Base-by-base conservation (phyloP, 2,113 vertebrate genomes). In the Toxotes chatareus region DNA sequence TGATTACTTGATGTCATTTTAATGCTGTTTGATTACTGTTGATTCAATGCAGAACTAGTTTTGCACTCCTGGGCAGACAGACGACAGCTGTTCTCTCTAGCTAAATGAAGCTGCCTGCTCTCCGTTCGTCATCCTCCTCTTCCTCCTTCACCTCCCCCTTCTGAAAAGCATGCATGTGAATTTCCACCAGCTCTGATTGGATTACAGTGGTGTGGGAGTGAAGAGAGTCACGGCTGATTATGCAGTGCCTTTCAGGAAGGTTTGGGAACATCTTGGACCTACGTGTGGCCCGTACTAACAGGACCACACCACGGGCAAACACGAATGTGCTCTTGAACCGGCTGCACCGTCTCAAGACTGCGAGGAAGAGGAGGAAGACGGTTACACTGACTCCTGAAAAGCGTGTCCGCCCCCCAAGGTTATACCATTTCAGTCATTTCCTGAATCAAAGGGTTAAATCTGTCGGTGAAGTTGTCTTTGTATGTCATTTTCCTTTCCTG, bases 1-100 rank as follows among this genome's bases (percentile, higher is more conserved):
- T 89, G 90, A 94, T 93, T 93, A 92, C 93, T 93, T 94, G 93
- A 93, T 94, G 93, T 93, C 92, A 92, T 93, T 90, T 91, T 92
- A 92, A 92, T 93, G 90, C 90, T 93, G 91, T 93, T 93, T 94
- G 89, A 93, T 93, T 92, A 88, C 87, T 94, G 90, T 94, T 85
- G 86, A 93, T 91, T 93, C 88, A 92, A 93, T 89, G 92, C 92
- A 93, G 92, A 94, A 93, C 89, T 92, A 89, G 87, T 92, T 93
- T 94, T 94, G 91, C 93, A 93, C 93, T 93, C 88, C 84, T 27
- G 38, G 78, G 84, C 61, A 56, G 91, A 93, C 86, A 85, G 86
- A 81, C 67, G 73, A 77, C 87, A 82, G 91, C 86, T 89, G 75
- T 86, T 80, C 62, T 82, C 70, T 86, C 64, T 51, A 70, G 83